Evolutionary conservation across 2,797 vertebrate genomes (phyloP).

Genomic region (Pseudochaenichthys georgianus): DNA sequence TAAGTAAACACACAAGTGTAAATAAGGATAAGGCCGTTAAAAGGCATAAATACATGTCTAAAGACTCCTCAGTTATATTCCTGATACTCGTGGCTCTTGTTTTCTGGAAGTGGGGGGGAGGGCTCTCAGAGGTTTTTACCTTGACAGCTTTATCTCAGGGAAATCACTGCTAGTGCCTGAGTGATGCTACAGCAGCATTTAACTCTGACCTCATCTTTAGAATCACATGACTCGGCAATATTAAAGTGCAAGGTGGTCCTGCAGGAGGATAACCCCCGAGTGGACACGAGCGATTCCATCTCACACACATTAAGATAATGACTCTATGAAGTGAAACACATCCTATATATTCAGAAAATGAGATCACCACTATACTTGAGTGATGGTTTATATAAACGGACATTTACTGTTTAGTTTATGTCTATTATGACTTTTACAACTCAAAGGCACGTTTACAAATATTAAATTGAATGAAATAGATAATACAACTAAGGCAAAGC

Average conservation of each 20-base stretch:
- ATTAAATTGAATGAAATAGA: too few species aligned
- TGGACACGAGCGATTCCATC: constrained; percentile 64
- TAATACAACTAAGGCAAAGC: too few species aligned
- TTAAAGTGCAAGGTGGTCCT: constrained; percentile 53
- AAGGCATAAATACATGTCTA: too few species aligned
- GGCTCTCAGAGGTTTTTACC: constrained; percentile 56
- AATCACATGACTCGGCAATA: constrained; percentile 72
- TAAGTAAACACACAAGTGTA: too few species aligned
- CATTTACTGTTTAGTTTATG: not conserved
- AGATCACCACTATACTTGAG: constrained; percentile 30
- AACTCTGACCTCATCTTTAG: constrained; percentile 67
- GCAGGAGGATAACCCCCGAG: constrained; percentile 40
- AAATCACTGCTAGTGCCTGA: constrained; percentile 38
- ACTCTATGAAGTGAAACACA: constrained; percentile 33
- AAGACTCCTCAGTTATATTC: constrained; percentile 4
- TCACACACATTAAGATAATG: constrained; percentile 68
- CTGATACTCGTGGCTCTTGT: constrained; percentile 1
- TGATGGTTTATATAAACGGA: constrained; percentile 19
- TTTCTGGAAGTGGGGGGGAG: constrained; percentile 33
- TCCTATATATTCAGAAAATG: constrained; percentile 33
- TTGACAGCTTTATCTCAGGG: constrained; percentile 54
- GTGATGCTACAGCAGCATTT: constrained; percentile 42
- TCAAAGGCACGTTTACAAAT: too few species aligned
- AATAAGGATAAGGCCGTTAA: too few species aligned
- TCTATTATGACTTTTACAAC: too few species aligned